These are phyloP conservation scores for Phoeniculus purpureus DNA, from an alignment of 2,797 vertebrate genomes.

Conservation along the genomic window DNA sequence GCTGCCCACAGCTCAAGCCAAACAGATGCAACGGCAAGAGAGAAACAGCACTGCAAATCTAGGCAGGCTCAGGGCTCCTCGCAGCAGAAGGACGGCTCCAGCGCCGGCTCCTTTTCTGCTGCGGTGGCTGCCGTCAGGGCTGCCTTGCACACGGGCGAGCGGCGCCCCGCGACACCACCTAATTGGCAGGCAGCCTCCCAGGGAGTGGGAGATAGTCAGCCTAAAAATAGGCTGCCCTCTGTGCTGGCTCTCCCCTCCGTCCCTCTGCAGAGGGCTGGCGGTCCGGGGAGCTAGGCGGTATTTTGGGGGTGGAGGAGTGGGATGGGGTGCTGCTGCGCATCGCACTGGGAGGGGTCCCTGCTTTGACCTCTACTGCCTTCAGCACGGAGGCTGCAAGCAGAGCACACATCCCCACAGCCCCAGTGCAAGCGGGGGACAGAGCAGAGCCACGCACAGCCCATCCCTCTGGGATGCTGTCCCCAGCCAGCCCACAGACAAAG, in stretches of 20 bases:
- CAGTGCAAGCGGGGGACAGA: not conserved
- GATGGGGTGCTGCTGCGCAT: not conserved
- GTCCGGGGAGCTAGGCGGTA: not conserved
- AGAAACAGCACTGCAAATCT: not conserved
- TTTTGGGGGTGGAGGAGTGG: not conserved
- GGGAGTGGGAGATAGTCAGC: conserved; percentile 63
- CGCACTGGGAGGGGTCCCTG: fast-evolving
- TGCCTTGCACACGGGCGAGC: not conserved
- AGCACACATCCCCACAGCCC: not conserved
- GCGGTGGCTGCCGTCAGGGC: fast-evolving
- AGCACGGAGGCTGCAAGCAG: fast-evolving
- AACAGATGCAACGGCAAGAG: not conserved
- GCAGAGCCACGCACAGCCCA: not conserved
- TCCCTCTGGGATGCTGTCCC: not conserved
- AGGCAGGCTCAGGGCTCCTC: not conserved
- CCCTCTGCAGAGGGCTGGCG: not conserved
- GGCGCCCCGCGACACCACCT: not conserved
- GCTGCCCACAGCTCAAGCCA: not conserved
- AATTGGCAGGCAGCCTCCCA: conserved; percentile 46
- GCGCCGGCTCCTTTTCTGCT: not conserved
- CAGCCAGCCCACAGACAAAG: not conserved
- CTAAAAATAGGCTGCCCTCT: conserved; percentile 63
- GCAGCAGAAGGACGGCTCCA: not conserved
- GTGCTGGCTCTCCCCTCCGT: conserved; percentile 28
- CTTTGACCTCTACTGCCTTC: not conserved